Evolutionary conservation across 2,888 invertebrate species (phyloP).

Genomic region (Rhingia rostrata): DNA sequence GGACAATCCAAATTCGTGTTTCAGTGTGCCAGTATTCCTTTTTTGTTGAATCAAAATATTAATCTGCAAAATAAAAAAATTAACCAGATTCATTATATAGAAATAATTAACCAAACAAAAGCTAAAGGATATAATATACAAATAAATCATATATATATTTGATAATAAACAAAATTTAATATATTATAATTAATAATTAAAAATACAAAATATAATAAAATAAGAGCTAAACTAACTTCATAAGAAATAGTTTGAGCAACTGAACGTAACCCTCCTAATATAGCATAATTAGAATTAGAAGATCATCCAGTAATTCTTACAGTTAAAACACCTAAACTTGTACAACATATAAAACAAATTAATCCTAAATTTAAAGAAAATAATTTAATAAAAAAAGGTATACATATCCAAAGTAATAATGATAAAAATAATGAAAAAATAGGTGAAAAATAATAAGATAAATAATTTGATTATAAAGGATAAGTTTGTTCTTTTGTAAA

Average conservation of each 20-base stretch:
- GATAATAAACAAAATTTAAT: constrained; percentile 83
- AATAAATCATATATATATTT: constrained; percentile 84
- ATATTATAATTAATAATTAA: constrained; percentile 85
- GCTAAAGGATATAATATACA: constrained; percentile 85
- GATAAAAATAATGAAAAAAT: no score
- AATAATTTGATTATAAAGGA: no score
- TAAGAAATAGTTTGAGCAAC: no score
- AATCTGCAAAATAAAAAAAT: no score
- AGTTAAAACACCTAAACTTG: constrained; percentile 86
- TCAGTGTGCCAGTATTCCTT: no score
- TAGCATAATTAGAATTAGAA: constrained; percentile 89
- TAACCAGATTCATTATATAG: no score
- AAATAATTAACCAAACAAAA: constrained; percentile 85
- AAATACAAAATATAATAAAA: constrained; percentile 86
- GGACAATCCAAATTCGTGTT: no score
- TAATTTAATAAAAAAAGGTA: constrained; percentile 85
- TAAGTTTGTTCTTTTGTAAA: constrained; percentile 89
- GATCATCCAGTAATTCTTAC: constrained; percentile 87
- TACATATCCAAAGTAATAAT: constrained; percentile 85
- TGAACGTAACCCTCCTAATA: constrained; percentile 88
- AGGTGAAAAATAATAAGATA: no score
- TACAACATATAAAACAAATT: constrained; percentile 87
- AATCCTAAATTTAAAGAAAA: constrained; percentile 85
- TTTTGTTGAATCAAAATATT: no score
- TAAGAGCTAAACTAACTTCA: constrained; percentile 88